Evolutionary conservation across 2,113 vertebrate genomes (phyloP).

Genomic region (Anhinga rufa): DNA sequence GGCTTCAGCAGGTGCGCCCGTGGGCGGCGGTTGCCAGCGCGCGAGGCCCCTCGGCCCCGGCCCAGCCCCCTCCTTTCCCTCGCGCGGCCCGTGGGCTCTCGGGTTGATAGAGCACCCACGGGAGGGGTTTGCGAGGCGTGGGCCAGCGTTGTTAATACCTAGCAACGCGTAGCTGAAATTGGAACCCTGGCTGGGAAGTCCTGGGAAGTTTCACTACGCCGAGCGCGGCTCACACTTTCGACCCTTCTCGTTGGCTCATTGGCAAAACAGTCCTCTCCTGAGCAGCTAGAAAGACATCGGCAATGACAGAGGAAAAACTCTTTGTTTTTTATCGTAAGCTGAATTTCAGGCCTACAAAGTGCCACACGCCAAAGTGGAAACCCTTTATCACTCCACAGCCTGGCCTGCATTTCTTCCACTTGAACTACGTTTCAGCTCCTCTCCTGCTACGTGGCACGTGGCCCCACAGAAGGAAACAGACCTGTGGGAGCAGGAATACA

Average conservation of each 20-base stretch:
- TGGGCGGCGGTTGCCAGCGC: too few relatives aligned
- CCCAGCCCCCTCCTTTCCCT: too few relatives aligned
- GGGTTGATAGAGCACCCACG: fast-evolving
- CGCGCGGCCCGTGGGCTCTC: fast-evolving
- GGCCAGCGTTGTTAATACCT: too few relatives aligned
- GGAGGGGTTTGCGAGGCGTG: fast-evolving
- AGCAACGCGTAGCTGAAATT: background rate
- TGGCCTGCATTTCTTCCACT: background rate
- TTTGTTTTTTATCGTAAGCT: background rate
- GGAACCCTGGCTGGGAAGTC: too few relatives aligned
- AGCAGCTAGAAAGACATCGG: background rate
- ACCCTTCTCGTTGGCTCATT: background rate
- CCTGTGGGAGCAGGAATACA: background rate
- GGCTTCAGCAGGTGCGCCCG: too few relatives aligned
- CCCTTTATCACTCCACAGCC: background rate
- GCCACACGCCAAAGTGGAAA: background rate
- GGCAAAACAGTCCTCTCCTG: too few relatives aligned
- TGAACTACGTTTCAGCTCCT: background rate
- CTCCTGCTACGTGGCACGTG: fast-evolving
- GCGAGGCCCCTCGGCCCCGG: fast-evolving
- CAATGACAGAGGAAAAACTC: background rate
- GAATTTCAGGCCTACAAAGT: background rate
- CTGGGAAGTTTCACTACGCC: background rate
- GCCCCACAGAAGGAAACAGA: too few relatives aligned
- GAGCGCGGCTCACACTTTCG: fast-evolving